Evolutionary conservation across 2,888 invertebrate genomes (phyloP), one percentile per base, ranked within the genome.

Genomic region (Conops quadrifasciatus): DNA sequence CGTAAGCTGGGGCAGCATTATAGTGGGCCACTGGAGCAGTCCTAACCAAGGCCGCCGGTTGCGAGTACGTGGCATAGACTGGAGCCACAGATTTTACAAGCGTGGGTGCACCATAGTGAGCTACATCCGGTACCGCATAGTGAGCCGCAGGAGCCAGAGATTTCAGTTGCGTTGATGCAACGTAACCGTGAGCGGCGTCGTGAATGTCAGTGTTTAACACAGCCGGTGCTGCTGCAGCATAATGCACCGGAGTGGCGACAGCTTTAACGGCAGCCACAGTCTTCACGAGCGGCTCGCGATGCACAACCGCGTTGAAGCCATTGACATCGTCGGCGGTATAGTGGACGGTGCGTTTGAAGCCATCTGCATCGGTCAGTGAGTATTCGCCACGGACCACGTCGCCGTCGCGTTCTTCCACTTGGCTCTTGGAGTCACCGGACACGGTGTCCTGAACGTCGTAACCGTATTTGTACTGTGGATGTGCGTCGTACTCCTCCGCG

Each of bases 371-470:
- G 58, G 81, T 75, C 67, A 85, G 74, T 0, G 84, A 82, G 75
- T 85, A 85, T 75, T 84, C 81, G 62, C 85, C 85, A 71, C 78
- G 79, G 9, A 84, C 85, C 26, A 81, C 78, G 73, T 84, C 84
- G 45, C 84, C 85, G 73, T 82, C 81, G 56, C 85, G 83, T 58
- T 80, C 78, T 75, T 85, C 84, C 43, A 81, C 76, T 75, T 84
- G 84, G 70, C 78, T 81, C 78, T 85, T 84, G n/a, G 81, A 79
- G 71, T 85, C 85, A 11, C 85, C 85, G 24, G 85, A 82, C n/a
- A 80, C 53, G n/a, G 78, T 56, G 68, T 84, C 85, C 71, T 83
- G 80, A 0, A 85, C 81, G 74, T 81, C 81, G 72, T 85, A 85
- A 19, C 77, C 80, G 75, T 78, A 85, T 70, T 79, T 80, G 76